These are phyloP conservation scores for Hippocampus barbouri DNA, from an alignment of 2,113 vertebrate genomes.

Conservation along the genomic window DNA sequence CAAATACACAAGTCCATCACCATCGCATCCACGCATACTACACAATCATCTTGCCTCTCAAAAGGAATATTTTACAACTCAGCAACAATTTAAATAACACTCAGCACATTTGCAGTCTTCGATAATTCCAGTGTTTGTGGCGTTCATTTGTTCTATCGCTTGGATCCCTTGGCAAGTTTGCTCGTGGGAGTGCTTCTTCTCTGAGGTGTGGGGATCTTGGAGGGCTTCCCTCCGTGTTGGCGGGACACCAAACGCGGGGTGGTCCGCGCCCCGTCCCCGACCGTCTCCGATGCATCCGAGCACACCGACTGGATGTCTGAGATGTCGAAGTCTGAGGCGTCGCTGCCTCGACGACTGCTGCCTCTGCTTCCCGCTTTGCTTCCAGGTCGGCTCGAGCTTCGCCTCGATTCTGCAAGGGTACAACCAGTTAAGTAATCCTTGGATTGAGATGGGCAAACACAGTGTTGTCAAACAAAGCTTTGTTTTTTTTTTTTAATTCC, in stretches of 20 bases:
- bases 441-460: neutral
- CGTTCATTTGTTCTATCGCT: constrained; percentile 80
- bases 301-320: constrained; percentile 97
- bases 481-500: neutral
- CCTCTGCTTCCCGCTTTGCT: constrained; percentile 96
- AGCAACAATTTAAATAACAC: constrained; percentile 84
- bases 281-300: constrained; percentile 86
- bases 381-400: constrained; percentile 83
- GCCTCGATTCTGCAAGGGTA: constrained; percentile 74
- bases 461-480: neutral
- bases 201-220: constrained; percentile 95
- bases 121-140: constrained; percentile 63
- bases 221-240: constrained; percentile 81
- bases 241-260: constrained; percentile 81
- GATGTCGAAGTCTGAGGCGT: constrained; percentile 98
- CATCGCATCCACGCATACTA: constrained; percentile 88
- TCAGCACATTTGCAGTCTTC: constrained; percentile 77
- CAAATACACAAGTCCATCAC: constrained; percentile 93
- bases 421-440: neutral
- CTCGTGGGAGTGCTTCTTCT: constrained; percentile 80
- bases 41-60: constrained; percentile 90
- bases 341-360: constrained; percentile 92
- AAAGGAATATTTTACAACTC: constrained; percentile 97
- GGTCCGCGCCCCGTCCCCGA: constrained; percentile 75
- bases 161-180: constrained; percentile 86